Evolutionary conservation across 2,888 invertebrate species (phyloP), one percentile per base, ranked within the genome.

Genomic region (Tetranychus piercei): DNA sequence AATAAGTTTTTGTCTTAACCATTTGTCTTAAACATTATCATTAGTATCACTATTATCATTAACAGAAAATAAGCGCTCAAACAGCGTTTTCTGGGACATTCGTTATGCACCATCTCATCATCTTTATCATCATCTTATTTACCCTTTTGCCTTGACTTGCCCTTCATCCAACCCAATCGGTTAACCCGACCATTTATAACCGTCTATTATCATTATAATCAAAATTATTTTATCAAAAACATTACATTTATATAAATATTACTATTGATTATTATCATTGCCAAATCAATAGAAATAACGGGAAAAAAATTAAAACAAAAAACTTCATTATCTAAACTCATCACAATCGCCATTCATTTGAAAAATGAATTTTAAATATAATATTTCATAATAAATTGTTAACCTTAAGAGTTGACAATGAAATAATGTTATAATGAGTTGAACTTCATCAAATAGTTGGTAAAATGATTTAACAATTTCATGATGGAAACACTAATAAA

Each of bases 141-240:
- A 55, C 55, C 55, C 15, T 55, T 55, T 55, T 34, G 34, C 34
- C 55, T 15, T 55, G 15, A 15, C 55, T 55, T 15, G 15, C 55
- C 55, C 55, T 55, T 55, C 55, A 55, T 55, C 55, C 55, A 55
- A 55, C 55, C 55, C 55, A 55, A 55, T 55, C 55, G 55, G 55
- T 55, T 55, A 55, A 55, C 55, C 55, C 55, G 15, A 55, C 9
- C 55, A 55, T 15, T 55, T 15, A 55, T 9, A 34, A 34, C 34
- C 34, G 34, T 34, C 34, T 34, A 55, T 55, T 55, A 55, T 15
- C 55, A 55, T 55, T 15, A 55, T 55, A 9, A 55, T 15, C 55
- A 55, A 15, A 9, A 55, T 55, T 15, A 55, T 55, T 55, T 55
- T 6, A 55, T 55, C 55, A 3, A 15, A 9, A 55, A 15, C 55